These are phyloP conservation scores for Hemicrepidius hirtus DNA, from an alignment of 2,888 invertebrate genomes.

Conservation along the genomic window DNA sequence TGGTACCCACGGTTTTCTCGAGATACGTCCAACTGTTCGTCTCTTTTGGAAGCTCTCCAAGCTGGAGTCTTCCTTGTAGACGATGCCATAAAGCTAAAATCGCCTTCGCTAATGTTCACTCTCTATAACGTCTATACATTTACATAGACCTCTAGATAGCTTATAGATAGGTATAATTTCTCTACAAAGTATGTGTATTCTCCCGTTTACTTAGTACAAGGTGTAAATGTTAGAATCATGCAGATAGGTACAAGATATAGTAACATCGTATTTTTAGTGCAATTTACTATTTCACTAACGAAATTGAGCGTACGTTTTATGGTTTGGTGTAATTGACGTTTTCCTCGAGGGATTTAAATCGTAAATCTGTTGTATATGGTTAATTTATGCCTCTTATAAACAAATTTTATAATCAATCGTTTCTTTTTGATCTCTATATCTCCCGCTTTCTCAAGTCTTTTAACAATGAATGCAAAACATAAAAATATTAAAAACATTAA, in stretches of 20 bases:
- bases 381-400: not conserved
- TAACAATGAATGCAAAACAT: too few species aligned
- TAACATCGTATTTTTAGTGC: constrained; percentile 10
- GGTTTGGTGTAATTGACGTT: constrained; percentile 7
- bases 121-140: constrained; percentile 44
- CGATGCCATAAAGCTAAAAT: constrained; percentile 1
- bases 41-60: constrained; percentile 27
- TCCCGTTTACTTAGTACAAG: constrained; percentile 59
- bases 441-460: too few species aligned
- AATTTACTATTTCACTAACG: not conserved
- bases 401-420: too few species aligned
- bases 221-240: constrained; percentile 61
- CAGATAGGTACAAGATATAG: constrained; percentile 56
- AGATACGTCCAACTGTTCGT: constrained; percentile 51
- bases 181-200: constrained; percentile 56
- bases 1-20: constrained; percentile 49
- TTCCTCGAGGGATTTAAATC: not conserved
- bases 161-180: constrained; percentile 61
- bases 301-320: not conserved
- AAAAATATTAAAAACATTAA: too few species aligned
- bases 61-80: not conserved
- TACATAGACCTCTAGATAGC: constrained; percentile 53
- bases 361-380: not conserved
- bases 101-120: constrained; percentile 32
- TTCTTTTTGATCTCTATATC: too few species aligned